Evolutionary conservation across 1,140 invertebrate genomes (phyloP), one percentile per base, ranked within the genome.

Genomic region (Macrotrachela quadricornifera): DNA sequence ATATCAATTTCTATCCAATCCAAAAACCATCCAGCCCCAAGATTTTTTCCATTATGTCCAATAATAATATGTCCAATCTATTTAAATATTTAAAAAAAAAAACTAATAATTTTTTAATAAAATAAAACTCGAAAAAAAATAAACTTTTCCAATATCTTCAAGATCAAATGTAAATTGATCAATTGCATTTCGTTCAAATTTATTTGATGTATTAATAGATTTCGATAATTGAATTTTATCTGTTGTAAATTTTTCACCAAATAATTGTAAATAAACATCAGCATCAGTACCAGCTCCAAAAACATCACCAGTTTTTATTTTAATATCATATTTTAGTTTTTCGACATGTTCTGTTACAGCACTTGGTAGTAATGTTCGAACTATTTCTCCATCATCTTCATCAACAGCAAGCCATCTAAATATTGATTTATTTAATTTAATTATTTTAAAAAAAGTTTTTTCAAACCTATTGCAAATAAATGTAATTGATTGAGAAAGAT

Each of bases 261-360:
- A 70, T 37, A 71, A 63, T 50, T 66, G 62, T 6, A 70, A 46
- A 54, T 57, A 58, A 6, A 69, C 66, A 49, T 68, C 67, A n/a
- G 69, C 66, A 51, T 71, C 67, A 14, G 69, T 71, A 13, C 67
- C 68, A 8, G 68, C 66, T 44, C 56, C 58, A 16, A 44, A 54
- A n/a, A 61, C 58, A 47, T 64, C 63, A 1, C 65, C 67, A 16
- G 67, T 69, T 50, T 63, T 57, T 2, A 68, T 64, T 50, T 65
- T 62, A 14, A 68, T 59, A 1, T 50, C 57, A 56, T 69, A 53
- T 15, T 8, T 53, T n/a, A 44, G 46, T 16, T 41, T 53, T 13
- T 53, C 51, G 15, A 53, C 46, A 48, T 38, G 46, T 46, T 46
- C 44, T 11, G 11, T n/a, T n/a, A n/a, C 37, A 2, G 44, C 43